Evolutionary conservation across 2,888 invertebrate genomes (phyloP).

Genomic region (Pseudeuparius sepicola): DNA sequence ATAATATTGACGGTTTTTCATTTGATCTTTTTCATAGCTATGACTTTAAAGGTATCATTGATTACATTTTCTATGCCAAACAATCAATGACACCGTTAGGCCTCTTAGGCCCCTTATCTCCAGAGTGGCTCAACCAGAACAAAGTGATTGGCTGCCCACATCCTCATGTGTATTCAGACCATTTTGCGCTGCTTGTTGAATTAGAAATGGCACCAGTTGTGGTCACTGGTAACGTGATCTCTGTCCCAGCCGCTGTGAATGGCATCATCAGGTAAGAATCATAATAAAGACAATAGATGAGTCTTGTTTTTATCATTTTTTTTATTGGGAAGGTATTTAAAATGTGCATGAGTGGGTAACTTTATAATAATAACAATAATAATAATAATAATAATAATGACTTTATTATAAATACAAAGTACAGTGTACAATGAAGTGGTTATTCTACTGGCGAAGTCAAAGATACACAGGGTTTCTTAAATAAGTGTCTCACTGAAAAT

Average conservation of each 20-base stretch:
- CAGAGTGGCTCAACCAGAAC: constrained; percentile 88
- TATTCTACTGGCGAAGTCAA: too few relatives aligned
- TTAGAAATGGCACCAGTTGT: constrained; percentile 81
- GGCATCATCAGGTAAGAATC: constrained; percentile 70
- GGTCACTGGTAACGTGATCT: too few relatives aligned
- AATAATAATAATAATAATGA: too few relatives aligned
- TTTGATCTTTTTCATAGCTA: constrained; percentile 53
- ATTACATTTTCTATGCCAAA: constrained; percentile 98
- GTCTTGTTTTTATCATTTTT: too few relatives aligned
- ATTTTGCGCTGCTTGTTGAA: constrained; percentile 85
- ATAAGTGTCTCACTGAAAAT: too few relatives aligned
- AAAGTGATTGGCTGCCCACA: constrained; percentile 97
- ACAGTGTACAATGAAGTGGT: too few relatives aligned
- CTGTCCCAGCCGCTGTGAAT: constrained; percentile 60
- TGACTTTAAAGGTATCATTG: constrained; percentile 99
- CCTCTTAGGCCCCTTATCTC: constrained; percentile 85
- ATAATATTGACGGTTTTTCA: constrained; percentile 1
- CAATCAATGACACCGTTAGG: constrained; percentile 93
- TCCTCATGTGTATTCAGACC: constrained; percentile 94
- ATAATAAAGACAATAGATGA: too few relatives aligned
- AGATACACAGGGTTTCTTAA: too few relatives aligned
- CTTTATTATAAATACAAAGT: too few relatives aligned
- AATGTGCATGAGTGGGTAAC: too few relatives aligned
- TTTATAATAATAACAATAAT: too few relatives aligned
- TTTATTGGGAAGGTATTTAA: too few relatives aligned